Conservation (phyloP, 37 sponge, comb jelly and placozoan genomes). For the Crambe crambe region DNA sequence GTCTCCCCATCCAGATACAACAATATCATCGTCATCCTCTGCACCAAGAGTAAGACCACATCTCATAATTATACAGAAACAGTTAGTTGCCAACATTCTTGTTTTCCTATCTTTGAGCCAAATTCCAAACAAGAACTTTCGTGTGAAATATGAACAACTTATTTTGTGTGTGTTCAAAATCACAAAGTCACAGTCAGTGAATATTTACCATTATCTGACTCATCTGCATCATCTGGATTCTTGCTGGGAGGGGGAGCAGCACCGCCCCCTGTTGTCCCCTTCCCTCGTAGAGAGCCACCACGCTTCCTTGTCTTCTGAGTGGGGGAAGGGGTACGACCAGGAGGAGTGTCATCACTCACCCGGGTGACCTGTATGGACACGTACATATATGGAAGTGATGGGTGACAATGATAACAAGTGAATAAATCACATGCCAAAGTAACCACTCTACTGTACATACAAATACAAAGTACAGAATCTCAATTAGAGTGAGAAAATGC, state of each 20-base stretch:
- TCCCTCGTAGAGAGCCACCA: neutral
- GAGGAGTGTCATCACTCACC: neutral
- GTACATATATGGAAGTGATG: too few relatives aligned
- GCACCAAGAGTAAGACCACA: neutral
- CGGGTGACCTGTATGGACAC: neutral
- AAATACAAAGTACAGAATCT: too few relatives aligned
- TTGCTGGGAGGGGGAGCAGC: neutral
- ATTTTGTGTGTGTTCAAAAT: too few relatives aligned
- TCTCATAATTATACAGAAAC: neutral
- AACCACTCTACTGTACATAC: too few relatives aligned
- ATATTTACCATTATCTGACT: conserved; percentile 3
- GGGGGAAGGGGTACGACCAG: conserved; percentile 8
- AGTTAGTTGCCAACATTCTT: too few relatives aligned
- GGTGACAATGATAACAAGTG: too few relatives aligned
- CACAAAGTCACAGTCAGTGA: too few relatives aligned
- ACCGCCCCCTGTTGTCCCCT: neutral
- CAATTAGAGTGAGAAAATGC: too few relatives aligned
- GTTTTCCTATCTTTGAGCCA: too few relatives aligned
- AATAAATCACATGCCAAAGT: too few relatives aligned
- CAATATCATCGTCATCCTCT: conserved; percentile 65
- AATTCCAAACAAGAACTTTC: too few relatives aligned
- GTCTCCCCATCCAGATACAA: conserved; percentile 84
- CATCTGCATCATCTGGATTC: neutral
- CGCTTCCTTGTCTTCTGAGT: neutral
- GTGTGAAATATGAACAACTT: too few relatives aligned